Base-by-base conservation (phyloP, 2,113 vertebrate genomes). In the Petrocephalus zakoni region DNA sequence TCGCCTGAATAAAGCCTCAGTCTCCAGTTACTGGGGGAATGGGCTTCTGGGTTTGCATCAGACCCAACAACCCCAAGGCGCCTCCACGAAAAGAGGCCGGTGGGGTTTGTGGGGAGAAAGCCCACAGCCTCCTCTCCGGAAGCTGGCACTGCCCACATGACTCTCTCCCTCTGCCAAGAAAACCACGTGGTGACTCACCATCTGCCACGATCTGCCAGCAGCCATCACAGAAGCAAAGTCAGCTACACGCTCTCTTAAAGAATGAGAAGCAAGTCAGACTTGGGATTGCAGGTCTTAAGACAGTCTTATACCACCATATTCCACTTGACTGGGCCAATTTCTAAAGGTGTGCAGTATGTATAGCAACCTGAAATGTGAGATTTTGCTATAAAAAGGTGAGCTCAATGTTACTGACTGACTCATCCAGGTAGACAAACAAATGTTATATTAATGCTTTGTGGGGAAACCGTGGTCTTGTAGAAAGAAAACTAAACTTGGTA, bases 111-210 rank as follows among this genome's bases (percentile, higher is more conserved):
- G 46, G 25, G 22, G 49, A 17, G 11, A 17, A 85, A 87, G 68
- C 21, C 11, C 34, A 8, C 19, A 42, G 85, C 88, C 89, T 81
- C 7, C 46, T 84, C 72, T 90, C 55, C 89, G 52, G 61, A 83
- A 21, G 85, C 83, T 90, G 84, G 87, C 64, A 52, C 88, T 85
- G 88, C 84, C 90, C 88, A 29, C 55, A 85, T 89, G 90, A 87
- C 55, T 68, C 19, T 7, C 37, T 85, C 87, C 46, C 13, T 86
- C 88, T 91, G 90, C 89, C 91, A 92, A 90, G 87, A 91, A 88
- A 90, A 92, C 81, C 92, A 90, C 5, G 53, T 89, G 81, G 81
- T 56, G 88, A 47, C 85, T 75, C 61, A 86, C 91, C 91, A 92
- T 93, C 91, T 91, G 86, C 22, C 85, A 58, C 7, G 87, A 58